A percentile compares a stretch with the other conserved stretches of the same genome.
Conservation (phyloP, 2,113 vertebrate genomes). For the Microtus pennsylvanicus region DNA sequence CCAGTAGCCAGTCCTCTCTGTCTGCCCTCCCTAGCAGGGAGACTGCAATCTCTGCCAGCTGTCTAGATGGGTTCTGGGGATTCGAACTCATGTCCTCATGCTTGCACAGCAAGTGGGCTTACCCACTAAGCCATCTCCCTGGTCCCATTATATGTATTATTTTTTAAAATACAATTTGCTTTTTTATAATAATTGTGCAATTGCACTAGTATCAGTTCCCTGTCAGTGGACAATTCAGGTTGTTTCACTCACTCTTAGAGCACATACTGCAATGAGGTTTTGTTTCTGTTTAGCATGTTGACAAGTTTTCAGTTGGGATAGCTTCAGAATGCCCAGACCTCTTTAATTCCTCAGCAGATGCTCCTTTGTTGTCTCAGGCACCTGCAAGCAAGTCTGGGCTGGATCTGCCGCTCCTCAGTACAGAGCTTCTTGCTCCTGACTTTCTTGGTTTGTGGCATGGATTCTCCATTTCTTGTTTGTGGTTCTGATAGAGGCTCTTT, state of each 20-base stretch:
- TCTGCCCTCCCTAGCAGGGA: neutral
- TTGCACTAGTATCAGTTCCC: neutral
- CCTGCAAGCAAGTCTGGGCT: neutral
- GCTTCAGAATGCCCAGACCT: too few relatives aligned
- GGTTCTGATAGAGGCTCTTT: neutral
- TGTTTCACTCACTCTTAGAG: conserved; percentile 9
- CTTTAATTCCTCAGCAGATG: neutral
- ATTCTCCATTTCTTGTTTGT: neutral
- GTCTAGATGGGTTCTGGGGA: neutral
- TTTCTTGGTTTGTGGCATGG: neutral
- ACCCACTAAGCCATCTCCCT: neutral
- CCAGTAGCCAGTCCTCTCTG: neutral
- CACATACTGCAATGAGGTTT: neutral
- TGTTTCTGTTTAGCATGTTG: neutral
- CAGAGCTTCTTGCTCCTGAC: neutral
- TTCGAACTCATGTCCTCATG: neutral
- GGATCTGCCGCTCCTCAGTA: neutral
- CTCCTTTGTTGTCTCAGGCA: neutral
- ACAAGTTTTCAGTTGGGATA: neutral
- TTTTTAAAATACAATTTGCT: neutral
- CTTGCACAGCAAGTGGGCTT: neutral
- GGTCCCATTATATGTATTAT: neutral
- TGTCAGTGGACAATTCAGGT: neutral
- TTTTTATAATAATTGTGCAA: neutral
- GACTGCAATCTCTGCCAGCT: neutral